Base-by-base conservation (phyloP, 2,888 invertebrate species). In the Ochropacha duplaris region DNA sequence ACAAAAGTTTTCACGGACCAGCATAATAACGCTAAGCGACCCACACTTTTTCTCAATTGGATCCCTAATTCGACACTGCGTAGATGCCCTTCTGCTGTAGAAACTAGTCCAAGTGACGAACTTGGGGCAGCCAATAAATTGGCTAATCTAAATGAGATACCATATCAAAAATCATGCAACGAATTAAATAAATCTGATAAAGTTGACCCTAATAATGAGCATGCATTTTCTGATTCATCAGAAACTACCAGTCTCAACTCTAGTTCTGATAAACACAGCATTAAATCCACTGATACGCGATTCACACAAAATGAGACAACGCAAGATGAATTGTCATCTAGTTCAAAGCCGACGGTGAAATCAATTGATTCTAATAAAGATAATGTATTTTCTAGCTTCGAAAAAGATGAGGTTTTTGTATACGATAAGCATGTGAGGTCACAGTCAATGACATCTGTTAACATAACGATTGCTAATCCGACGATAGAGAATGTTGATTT, bases 41-140 rank as follows among this genome's bases (percentile, higher is more conserved):
- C 97, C 68, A 98, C 98, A 0, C 90, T 99, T 12, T 96, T 98
- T 67, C 94, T 99, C 2, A 98, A 98, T 62, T 99, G 99, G 99
- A 98, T 99, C 69, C 99, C 99, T 0, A 99, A 99, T 85, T 95
- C 96, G 2, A 97, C 98, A 0, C 90, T 99, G 44, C 95, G 96
- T 64, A 97, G 96, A 86, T 97, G 98, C 79, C 97, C 98, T 16
- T 95, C 95, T 16, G 95, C 96, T 6, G 90, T 95, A 44, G 95
- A 96, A 74, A 95, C 95, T 54, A 87, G 89, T 63, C 88, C 92
- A 4, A 90, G 81, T 64, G 91, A 92, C 4, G 94, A 93, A 66
- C 65, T 89, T 54, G 87, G 76, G 62, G 68, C 79, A 62, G 75
- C 73, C 12, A 90, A 79, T 64, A 89, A 81, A 80, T 81, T 74